These are phyloP conservation scores for Sitta carolinensis DNA, from an alignment of 2,797 vertebrate genomes.

Conservation along the genomic window DNA sequence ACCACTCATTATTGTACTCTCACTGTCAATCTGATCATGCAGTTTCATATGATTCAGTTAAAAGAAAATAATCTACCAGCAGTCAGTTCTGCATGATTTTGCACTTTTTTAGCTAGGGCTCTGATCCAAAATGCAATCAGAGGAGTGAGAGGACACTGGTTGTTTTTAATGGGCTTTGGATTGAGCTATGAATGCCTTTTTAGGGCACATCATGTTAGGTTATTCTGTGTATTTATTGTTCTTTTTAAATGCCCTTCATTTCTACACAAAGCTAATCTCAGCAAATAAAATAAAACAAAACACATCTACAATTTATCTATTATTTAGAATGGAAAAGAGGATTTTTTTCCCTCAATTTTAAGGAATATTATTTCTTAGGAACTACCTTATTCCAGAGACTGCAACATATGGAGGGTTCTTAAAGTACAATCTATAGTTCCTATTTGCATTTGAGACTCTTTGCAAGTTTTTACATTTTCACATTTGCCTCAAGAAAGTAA, in stretches of 20 bases:
- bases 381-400: not conserved
- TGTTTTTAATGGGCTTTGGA: not conserved
- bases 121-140: not conserved
- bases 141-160: not conserved
- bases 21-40: not conserved
- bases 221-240: not conserved
- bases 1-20: not conserved
- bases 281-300: not conserved
- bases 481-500: slow-evolving; percentile 56
- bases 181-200: not conserved
- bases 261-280: not conserved
- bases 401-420: not conserved
- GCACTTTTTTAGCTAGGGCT: not conserved
- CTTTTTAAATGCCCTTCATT: not conserved
- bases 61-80: not conserved
- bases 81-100: not conserved
- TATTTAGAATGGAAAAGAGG: not conserved
- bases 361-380: not conserved
- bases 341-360: not conserved
- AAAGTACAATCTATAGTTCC: not conserved
- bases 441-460: not conserved
- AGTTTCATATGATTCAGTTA: not conserved
- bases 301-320: not conserved
- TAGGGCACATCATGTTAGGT: not conserved
- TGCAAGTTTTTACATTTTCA: slow-evolving; percentile 7